Percentiles rank a stretch among this genome's conserved stretches.
These are phyloP conservation scores for Notoglanidium macrostoma DNA, from an alignment of 2,797 vertebrate species.

Conservation along the genomic window DNA sequence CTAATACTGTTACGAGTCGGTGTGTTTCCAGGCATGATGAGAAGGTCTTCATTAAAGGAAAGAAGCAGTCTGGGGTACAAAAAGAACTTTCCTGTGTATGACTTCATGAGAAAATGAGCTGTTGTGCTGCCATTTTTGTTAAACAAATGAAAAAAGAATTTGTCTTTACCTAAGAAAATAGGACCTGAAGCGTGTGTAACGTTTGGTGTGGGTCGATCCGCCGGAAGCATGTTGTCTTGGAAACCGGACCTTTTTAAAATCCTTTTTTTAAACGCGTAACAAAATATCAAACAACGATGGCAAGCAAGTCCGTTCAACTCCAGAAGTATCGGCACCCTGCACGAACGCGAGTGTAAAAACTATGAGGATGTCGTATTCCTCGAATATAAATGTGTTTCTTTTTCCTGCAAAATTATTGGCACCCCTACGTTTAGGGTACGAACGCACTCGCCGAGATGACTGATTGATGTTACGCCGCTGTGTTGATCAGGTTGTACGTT, in stretches of 20 bases:
- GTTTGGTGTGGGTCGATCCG: not conserved
- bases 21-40: not conserved
- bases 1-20: not conserved
- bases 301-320: not conserved
- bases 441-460: not conserved
- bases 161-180: not conserved
- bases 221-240: not conserved
- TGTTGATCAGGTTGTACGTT: not conserved
- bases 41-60: not conserved
- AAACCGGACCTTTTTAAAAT: not conserved
- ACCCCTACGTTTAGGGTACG: not conserved
- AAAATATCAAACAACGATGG: not conserved
- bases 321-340: not conserved
- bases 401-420: not conserved
- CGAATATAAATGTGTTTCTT: not conserved
- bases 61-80: not conserved
- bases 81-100: not conserved
- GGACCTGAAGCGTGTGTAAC: not conserved
- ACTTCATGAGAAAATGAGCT: not conserved
- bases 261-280: not conserved
- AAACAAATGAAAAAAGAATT: not conserved
- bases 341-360: not conserved
- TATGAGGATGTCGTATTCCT: not conserved
- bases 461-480: not conserved
- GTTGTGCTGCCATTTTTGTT: constrained; percentile 29